Evolutionary conservation across 2,113 vertebrate genomes (phyloP).

Genomic region (Falcunculus frontatus): DNA sequence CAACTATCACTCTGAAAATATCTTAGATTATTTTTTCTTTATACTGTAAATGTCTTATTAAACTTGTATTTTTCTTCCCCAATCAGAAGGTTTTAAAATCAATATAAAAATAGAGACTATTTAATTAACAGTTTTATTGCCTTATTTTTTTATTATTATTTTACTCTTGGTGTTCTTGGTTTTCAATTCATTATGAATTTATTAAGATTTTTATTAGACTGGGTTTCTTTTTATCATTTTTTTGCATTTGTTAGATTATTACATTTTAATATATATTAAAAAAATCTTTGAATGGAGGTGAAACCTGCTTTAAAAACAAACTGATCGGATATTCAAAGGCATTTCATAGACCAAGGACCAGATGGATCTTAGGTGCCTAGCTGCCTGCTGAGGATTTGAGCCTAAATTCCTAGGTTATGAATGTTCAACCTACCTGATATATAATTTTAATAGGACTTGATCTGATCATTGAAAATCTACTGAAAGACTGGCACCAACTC

Average conservation of each 20-base stretch:
- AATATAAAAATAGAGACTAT: background rate
- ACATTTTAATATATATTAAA: background rate
- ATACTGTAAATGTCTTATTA: background rate
- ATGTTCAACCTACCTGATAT: background rate
- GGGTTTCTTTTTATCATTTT: background rate
- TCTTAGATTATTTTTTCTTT: background rate
- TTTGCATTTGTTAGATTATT: background rate
- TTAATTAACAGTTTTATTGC: background rate
- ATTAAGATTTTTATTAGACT: background rate
- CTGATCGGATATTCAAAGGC: background rate
- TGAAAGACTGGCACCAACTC: background rate
- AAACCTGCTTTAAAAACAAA: background rate
- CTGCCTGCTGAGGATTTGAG: background rate
- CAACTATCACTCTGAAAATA: background rate
- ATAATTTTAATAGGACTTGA: background rate
- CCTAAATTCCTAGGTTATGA: background rate
- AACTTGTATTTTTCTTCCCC: background rate
- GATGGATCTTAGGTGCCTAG: background rate
- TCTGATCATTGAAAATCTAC: background rate
- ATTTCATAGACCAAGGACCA: background rate
- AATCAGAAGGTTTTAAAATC: background rate
- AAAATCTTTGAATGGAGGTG: background rate
- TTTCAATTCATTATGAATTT: background rate
- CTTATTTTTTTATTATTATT: background rate
- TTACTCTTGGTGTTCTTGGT: background rate